Evolutionary conservation across 1,140 invertebrate genomes (phyloP), one percentile per base, ranked within the genome.

Genomic region (Matsumurasca onukii): DNA sequence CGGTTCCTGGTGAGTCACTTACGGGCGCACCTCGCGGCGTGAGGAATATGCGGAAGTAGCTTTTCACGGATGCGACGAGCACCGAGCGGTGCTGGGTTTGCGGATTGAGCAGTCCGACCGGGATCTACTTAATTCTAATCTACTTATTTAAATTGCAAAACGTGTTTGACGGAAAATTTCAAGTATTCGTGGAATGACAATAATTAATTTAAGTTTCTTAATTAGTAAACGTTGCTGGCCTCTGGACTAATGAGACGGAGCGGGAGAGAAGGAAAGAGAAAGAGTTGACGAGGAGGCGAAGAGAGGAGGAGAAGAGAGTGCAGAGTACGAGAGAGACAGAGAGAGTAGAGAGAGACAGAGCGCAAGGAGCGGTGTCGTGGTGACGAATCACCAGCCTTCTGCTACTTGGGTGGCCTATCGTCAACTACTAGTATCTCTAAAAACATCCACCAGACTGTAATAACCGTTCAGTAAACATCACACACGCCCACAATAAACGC

Each of bases 391-490:
- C 31, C n/a, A 63, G 27, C 31, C 59, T 31, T 45, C 62, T 45
- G 62, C 62, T 65, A 65, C 62, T 65, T 65, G 62, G 62, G 62
- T 65, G 62, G 62, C 39, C 62, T 45, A 39, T 45, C 31, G 31
- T 65, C 39, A 45, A 65, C 62, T 65, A 65, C 62, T 65, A 65
- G 31, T 39, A 27, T 45, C 62, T 39, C 31, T 65, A 39, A 65
- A 65, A 65, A 65, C 62, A 65, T 65, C 31, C 62, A 31, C 31
- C 39, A 24, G 31, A 22, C 34, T 39, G 62, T 65, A 65, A 65
- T 65, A 65, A 65, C 62, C 39, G 62, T 65, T 65, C 62, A 65
- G 62, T 65, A 65, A 65, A 65, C 62, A 65, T 65, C 62, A 65
- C 39, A 65, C 62, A 65, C 62, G 62, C 62, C 62, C 62, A 65